phyloP scores from a whole-genome alignment of 2,113 vertebrate species.

The Bufo bufo region DNA sequence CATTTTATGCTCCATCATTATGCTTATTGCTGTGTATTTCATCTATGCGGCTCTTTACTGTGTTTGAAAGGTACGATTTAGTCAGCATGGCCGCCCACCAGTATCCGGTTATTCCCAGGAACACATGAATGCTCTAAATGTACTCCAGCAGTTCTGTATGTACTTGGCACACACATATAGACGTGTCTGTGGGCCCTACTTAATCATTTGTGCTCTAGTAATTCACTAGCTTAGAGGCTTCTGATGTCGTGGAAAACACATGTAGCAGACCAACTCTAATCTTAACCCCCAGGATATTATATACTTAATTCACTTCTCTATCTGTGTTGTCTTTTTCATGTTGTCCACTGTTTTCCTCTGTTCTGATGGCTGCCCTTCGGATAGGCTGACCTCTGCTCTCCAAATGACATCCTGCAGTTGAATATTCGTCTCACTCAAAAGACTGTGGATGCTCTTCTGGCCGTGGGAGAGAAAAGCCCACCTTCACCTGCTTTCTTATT shows the following conservation, averaged over 20 bases:
- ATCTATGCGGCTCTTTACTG: neutral
- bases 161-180: conserved; percentile 43
- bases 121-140: conserved; percentile 25
- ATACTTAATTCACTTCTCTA: conserved; percentile 67
- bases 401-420: conserved; percentile 92
- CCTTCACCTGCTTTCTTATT: conserved; percentile 85
- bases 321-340: conserved; percentile 74
- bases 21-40: conserved; percentile 6
- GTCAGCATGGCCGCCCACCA: conserved; percentile 34
- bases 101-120: conserved; percentile 16
- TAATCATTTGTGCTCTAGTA: conserved; percentile 58
- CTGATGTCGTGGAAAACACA: conserved; percentile 47
- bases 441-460: conserved; percentile 84
- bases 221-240: conserved; percentile 52
- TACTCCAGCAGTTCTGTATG: conserved; percentile 43
- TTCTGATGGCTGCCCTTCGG: conserved; percentile 75
- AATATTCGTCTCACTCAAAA: conserved; percentile 83
- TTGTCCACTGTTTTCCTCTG: conserved; percentile 78
- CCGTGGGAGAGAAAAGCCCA: conserved; percentile 78
- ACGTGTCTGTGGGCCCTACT: conserved; percentile 34
- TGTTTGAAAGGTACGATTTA: neutral
- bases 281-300: conserved; percentile 64
- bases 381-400: conserved; percentile 92
- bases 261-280: conserved; percentile 58
- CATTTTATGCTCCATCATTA: conserved; percentile 8